These are phyloP conservation scores for Talpa occidentalis DNA, from an alignment of 2,113 vertebrate genomes.

Conservation along the genomic window DNA sequence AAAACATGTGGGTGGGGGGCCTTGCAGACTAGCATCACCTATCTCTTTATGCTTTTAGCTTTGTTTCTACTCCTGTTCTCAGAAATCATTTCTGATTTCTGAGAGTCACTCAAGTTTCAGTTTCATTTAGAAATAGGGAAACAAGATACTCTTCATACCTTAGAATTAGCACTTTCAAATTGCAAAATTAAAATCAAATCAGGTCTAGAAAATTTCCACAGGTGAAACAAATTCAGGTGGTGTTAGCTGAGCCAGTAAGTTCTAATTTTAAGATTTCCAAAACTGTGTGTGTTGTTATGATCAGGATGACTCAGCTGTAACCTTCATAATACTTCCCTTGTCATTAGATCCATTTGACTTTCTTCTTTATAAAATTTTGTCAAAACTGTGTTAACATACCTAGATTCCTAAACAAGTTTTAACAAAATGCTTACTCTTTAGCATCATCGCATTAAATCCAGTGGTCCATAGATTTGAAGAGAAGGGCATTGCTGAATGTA, in stretches of 20 bases:
- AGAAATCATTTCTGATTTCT: background rate
- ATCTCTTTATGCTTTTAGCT: background rate
- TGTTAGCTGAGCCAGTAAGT: slow-evolving; percentile 46
- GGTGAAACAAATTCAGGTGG: slow-evolving; percentile 60
- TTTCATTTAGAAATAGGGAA: slow-evolving; percentile 54
- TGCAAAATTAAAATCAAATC: slow-evolving; percentile 68
- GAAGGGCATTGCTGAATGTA: background rate
- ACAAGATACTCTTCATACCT: background rate
- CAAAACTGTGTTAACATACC: background rate
- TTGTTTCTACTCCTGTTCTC: slow-evolving; percentile 18
- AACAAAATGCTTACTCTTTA: background rate
- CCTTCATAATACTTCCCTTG: slow-evolving; percentile 46
- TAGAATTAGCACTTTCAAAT: slow-evolving; percentile 55
- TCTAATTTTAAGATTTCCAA: slow-evolving; percentile 66
- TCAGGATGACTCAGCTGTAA: slow-evolving; percentile 62
- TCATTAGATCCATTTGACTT: background rate
- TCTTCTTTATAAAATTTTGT: background rate
- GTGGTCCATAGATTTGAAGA: background rate
- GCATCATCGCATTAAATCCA: background rate
- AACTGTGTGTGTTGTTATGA: background rate
- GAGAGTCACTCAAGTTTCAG: slow-evolving; percentile 17
- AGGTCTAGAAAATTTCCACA: slow-evolving; percentile 61
- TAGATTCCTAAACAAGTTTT: background rate
- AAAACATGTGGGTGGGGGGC: background rate
- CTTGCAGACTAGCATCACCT: background rate